These are phyloP conservation scores for Porites rus DNA, from an alignment of 92 coral and sea anemone genomes.

Conservation along the genomic window DNA sequence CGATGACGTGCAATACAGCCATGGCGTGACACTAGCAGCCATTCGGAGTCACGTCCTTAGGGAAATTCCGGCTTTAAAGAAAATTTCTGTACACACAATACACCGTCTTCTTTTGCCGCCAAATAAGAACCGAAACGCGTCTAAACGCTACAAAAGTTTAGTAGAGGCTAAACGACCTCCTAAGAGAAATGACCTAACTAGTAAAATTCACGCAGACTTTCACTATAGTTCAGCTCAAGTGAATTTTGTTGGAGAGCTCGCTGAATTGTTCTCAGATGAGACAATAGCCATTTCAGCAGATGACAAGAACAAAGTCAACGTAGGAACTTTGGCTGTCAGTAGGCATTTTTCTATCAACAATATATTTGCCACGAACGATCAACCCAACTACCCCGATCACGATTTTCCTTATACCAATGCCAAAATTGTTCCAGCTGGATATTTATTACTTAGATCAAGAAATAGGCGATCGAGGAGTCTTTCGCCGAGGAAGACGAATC, in stretches of 20 bases:
- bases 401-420: too few relatives aligned
- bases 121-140: constrained; percentile 7
- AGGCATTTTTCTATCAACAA: constrained; percentile 24
- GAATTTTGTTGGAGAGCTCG: constrained; percentile 26
- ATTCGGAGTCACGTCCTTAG: constrained; percentile 3
- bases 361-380: constrained; percentile 25
- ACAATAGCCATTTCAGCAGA: constrained; percentile 6
- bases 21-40: constrained; percentile 15
- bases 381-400: constrained; percentile 30
- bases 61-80: background rate
- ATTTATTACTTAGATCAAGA: too few relatives aligned
- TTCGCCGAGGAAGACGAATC: background rate
- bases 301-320: constrained; percentile 35
- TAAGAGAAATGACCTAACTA: constrained; percentile 34
- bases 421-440: too few relatives aligned
- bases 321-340: constrained; percentile 47
- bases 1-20: constrained; percentile 19
- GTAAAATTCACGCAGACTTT: background rate
- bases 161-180: constrained; percentile 36
- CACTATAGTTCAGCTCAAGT: constrained; percentile 42
- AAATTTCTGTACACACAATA: constrained; percentile 9
- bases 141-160: constrained; percentile 30
- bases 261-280: background rate
- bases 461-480: too few relatives aligned
- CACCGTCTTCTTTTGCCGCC: constrained; percentile 1